Base-by-base conservation (phyloP, 2,113 vertebrate species). In the Chrysochloris asiatica region DNA sequence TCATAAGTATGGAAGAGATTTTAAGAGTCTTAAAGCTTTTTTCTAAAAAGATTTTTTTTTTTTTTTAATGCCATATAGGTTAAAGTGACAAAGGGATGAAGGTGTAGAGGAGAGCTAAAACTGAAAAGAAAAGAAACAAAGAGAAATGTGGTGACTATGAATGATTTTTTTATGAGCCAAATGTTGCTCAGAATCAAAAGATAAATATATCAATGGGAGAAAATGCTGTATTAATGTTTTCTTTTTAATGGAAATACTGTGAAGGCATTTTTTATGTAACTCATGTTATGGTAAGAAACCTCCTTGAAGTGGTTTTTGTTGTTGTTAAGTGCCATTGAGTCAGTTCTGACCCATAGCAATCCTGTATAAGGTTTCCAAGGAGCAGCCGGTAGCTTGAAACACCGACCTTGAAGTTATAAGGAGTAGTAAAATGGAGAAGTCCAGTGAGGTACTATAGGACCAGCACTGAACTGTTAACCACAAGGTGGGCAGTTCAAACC, bases 221-320 rank as follows among this genome's bases (percentile, higher is more conserved):
- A 75, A 56, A 59, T 59, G 24, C 24, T 26, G n/a, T 84, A 83
- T 76, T 47, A 3, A n/a, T 63, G 7, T 69, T 86, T 75, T 82
- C 21, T 36, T 12, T 33, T 21, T 63, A 85, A 48, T 78, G 9
- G 26, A 28, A 59, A 59, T 28, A 59, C 24, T 6, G 24, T 56
- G 54, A 28, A 3, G 6, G 9, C 52, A 2, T 2, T 3, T 36
- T 65, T 47, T 63, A 4, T 67, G 1, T 48, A 2, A 1, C 6
- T 75, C 38, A 14, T 8, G 3, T 22, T 38, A 52, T 17, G 8
- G 22, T 16, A 7, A 90, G 47, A 73, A n/a, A 41, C 1, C 6
- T 43, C 8, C 56, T 6, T 36, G 28, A n/a, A n/a, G n/a, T n/a
- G n/a, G n/a, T n/a, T n/a, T n/a, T n/a, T n/a, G n/a, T n/a, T n/a